phyloP scores from a whole-genome alignment of 2,797 vertebrate genomes.

The Macropus fuliginosus region DNA sequence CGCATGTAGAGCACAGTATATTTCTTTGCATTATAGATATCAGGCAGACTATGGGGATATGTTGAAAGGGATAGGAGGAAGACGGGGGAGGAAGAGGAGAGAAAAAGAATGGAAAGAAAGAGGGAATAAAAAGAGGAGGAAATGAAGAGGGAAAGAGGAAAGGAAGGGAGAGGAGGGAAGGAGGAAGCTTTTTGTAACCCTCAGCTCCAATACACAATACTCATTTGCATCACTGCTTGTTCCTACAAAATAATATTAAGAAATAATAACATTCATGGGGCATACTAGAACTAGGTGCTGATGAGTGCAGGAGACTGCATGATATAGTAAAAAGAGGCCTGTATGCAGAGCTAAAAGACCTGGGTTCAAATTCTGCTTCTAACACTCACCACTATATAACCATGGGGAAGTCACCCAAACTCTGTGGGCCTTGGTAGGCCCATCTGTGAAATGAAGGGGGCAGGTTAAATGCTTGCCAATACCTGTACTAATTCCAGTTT shows the following conservation, averaged over 20 bases:
- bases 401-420: neutral
- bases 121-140: neutral
- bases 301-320: neutral
- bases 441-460: neutral
- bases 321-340: neutral
- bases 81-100: too few relatives aligned
- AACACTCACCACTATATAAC: neutral
- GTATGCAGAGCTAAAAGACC: neutral
- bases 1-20: neutral
- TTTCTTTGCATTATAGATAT: slow-evolving; percentile 17
- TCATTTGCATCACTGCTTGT: neutral
- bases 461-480: neutral
- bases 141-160: neutral
- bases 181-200: neutral
- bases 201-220: neutral
- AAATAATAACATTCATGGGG: neutral
- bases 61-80: neutral
- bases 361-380: neutral
- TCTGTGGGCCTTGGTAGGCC: neutral
- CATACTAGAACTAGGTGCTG: neutral
- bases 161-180: neutral
- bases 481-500: neutral
- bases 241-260: neutral
- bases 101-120: rapidly evolving
- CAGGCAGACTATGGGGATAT: neutral